A percentile compares a stretch with the other conserved stretches of the same genome.
phyloP scores from a whole-genome alignment of 1,140 invertebrate species.

The Papilio machaon region DNA sequence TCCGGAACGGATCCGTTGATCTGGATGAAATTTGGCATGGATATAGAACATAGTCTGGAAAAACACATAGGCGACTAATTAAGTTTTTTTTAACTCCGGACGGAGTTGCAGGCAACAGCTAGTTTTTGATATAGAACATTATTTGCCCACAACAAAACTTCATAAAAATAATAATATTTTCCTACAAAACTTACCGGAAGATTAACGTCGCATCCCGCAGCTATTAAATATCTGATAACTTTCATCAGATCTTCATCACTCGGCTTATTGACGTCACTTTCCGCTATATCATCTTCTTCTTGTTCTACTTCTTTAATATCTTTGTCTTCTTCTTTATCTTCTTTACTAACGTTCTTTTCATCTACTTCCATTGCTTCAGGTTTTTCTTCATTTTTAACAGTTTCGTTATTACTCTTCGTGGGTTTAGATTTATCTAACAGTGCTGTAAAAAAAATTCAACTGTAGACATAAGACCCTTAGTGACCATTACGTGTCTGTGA shows the following conservation, averaged over 20 bases:
- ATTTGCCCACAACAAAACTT: background rate
- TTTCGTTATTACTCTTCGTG: constrained; percentile 26
- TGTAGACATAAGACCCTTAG: background rate
- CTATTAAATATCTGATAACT: constrained; percentile 65
- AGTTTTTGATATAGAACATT: too few relatives aligned
- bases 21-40: too few relatives aligned
- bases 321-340: constrained; percentile 42
- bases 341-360: constrained; percentile 35
- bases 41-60: too few relatives aligned
- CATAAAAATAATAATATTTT: too few relatives aligned
- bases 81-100: too few relatives aligned
- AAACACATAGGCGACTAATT: too few relatives aligned
- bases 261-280: constrained; percentile 41
- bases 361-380: constrained; percentile 43
- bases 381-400: constrained; percentile 35
- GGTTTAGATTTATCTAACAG: constrained; percentile 58
- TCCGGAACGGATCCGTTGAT: too few relatives aligned
- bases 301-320: constrained; percentile 40
- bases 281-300: constrained; percentile 39
- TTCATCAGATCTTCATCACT: constrained; percentile 64
- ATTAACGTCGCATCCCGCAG: constrained; percentile 70
- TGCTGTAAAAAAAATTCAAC: constrained; percentile 47
- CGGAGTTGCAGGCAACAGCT: too few relatives aligned
- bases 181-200: constrained; percentile 53
- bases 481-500: too few relatives aligned